Percentiles rank a stretch among this genome's conserved stretches.
Evolutionary conservation across 2,113 vertebrate species (phyloP).

Genomic region (Phycodurus eques): DNA sequence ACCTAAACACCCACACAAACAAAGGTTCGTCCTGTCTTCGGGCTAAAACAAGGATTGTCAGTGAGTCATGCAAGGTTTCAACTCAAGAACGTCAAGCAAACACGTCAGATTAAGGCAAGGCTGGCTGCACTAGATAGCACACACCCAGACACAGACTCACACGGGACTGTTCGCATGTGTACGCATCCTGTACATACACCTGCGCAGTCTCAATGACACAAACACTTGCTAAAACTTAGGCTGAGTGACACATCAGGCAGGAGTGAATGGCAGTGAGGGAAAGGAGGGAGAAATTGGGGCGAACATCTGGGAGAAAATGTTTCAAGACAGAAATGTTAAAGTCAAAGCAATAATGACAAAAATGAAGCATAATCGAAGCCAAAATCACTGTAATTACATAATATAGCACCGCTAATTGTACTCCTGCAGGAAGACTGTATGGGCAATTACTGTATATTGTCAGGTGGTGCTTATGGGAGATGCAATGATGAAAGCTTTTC

Average conservation of each 20-base stretch:
- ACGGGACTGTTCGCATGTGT: background rate
- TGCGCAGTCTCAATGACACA: slow-evolving; percentile 17
- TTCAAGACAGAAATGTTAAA: slow-evolving; percentile 20
- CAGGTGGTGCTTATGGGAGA: slow-evolving; percentile 1
- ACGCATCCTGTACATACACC: slow-evolving; percentile 19
- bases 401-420: slow-evolving; percentile 11
- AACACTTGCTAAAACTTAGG: slow-evolving; percentile 56
- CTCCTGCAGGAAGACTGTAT: background rate
- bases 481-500: background rate
- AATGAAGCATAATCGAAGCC: slow-evolving; percentile 10
- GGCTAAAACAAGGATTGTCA: slow-evolving; percentile 66
- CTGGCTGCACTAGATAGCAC: slow-evolving; percentile 59
- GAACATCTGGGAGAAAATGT: slow-evolving; percentile 24
- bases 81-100: slow-evolving; percentile 64
- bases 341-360: slow-evolving; percentile 14
- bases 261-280: slow-evolving; percentile 38
- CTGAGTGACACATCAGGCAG: slow-evolving; percentile 60
- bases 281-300: slow-evolving; percentile 14
- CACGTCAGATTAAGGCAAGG: slow-evolving; percentile 69
- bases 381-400: slow-evolving; percentile 18
- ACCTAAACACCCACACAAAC: slow-evolving; percentile 17
- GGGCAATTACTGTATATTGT: background rate
- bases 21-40: slow-evolving; percentile 46
- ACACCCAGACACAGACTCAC: slow-evolving; percentile 13
- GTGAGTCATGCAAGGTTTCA: slow-evolving; percentile 68